Percentiles rank a stretch among this genome's conserved stretches.
Conservation (phyloP, 2,113 vertebrate genomes). For the Petrocephalus microphthalmus region DNA sequence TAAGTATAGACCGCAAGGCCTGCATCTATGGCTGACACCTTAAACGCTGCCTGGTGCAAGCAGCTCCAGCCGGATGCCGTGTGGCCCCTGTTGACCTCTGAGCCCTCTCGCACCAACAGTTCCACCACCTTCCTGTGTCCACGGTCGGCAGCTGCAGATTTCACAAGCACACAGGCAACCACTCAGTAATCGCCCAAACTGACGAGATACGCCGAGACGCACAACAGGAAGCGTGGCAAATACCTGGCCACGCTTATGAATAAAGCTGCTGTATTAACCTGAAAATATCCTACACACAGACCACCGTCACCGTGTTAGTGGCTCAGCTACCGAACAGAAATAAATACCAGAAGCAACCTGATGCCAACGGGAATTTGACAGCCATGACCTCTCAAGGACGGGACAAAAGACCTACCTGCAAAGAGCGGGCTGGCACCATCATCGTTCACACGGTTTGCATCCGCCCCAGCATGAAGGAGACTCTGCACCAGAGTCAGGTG, state of each 20-base stretch:
- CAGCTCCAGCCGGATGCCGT: constrained; percentile 84
- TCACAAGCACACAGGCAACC: not conserved
- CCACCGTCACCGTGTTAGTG: not conserved
- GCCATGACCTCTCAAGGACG: not conserved
- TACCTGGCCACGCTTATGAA: not conserved
- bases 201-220: not conserved
- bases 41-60: constrained; percentile 82
- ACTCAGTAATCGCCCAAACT: not conserved
- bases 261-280: not conserved
- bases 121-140: constrained; percentile 60
- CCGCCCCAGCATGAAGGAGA: constrained; percentile 67
- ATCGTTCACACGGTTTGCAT: constrained; percentile 69
- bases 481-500: constrained; percentile 54
- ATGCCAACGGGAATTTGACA: not conserved
- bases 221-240: not conserved
- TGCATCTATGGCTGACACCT: constrained; percentile 49
- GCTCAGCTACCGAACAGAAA: not conserved
- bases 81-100: constrained; percentile 71
- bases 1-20: not conserved
- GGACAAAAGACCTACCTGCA: constrained; percentile 60
- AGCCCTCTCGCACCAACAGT: constrained; percentile 67
- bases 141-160: constrained; percentile 67
- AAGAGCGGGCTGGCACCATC: constrained; percentile 78
- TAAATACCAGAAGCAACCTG: not conserved
- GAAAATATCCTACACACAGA: not conserved